phyloP scores from a whole-genome alignment of 2,113 vertebrate species.

The Balaenoptera acutorostrata region DNA sequence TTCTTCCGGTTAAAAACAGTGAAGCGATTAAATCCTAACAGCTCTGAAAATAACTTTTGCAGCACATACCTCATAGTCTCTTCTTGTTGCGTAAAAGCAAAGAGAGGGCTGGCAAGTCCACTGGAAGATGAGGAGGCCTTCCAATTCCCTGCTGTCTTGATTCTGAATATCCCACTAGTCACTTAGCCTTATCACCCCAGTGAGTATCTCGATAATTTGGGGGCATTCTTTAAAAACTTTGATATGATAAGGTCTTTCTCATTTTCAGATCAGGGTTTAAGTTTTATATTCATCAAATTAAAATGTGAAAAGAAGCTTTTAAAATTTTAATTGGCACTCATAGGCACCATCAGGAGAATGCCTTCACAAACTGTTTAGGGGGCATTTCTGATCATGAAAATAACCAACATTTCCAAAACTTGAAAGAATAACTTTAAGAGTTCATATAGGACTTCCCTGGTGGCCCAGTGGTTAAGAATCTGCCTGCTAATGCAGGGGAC shows the following conservation, averaged over 20 bases:
- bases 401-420: slow-evolving; percentile 30
- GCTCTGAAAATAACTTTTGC: slow-evolving; percentile 60
- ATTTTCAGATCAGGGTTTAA: slow-evolving; percentile 20
- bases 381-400: slow-evolving; percentile 44
- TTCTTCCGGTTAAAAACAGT: slow-evolving; percentile 50
- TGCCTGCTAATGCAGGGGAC: too few relatives aligned
- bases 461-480: too few relatives aligned
- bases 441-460: not conserved
- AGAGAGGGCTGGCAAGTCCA: not conserved
- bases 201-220: not conserved
- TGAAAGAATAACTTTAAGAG: not conserved
- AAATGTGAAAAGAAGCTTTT: slow-evolving; percentile 14
- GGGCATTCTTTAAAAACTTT: not conserved
- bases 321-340: slow-evolving; percentile 27
- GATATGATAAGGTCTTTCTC: not conserved
- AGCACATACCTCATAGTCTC: slow-evolving; percentile 51
- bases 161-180: not conserved
- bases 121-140: not conserved
- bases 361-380: slow-evolving; percentile 19
- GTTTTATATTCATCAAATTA: slow-evolving; percentile 26
- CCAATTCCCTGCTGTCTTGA: not conserved
- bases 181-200: not conserved
- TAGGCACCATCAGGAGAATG: not conserved
- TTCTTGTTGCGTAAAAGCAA: slow-evolving; percentile 40
- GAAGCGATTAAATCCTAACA: slow-evolving; percentile 58